Conservation (phyloP, 2,888 invertebrate species). For the Melitaea athalia region DNA sequence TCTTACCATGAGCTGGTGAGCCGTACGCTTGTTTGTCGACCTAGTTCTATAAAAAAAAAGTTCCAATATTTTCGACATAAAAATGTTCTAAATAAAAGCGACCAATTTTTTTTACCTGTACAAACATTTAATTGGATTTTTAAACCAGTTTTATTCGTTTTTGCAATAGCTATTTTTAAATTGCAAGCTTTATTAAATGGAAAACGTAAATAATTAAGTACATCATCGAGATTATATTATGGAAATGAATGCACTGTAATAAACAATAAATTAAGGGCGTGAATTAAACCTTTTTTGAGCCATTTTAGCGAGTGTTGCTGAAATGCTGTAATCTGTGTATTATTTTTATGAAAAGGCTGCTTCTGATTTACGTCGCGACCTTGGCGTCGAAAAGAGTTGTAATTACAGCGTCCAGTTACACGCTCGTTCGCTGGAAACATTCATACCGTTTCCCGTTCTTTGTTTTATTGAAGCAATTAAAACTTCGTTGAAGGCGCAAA, state of each 20-base stretch:
- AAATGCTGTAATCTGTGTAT: background rate
- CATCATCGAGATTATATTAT: background rate
- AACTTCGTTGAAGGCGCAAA: background rate
- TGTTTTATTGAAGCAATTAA: background rate
- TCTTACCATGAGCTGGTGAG: no score
- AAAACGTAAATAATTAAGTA: no score
- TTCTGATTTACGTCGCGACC: background rate
- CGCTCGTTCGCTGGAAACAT: background rate
- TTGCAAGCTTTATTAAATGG: no score
- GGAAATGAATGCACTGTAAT: background rate
- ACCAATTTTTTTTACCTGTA: no score
- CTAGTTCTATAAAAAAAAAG: no score
- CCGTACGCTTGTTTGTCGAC: no score
- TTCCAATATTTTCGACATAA: no score
- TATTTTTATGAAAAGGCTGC: background rate
- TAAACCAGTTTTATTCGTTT: no score
- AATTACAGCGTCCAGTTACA: background rate
- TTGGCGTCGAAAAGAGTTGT: conserved; percentile 6
- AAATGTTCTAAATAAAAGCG: background rate
- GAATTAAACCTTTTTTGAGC: background rate
- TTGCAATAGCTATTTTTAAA: no score
- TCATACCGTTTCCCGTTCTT: background rate
- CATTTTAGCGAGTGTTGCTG: background rate
- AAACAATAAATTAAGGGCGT: background rate
- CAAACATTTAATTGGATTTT: no score